Base-by-base conservation (phyloP, 53 echinoderm and acorn worm species). In the Holothuria leucospilota region DNA sequence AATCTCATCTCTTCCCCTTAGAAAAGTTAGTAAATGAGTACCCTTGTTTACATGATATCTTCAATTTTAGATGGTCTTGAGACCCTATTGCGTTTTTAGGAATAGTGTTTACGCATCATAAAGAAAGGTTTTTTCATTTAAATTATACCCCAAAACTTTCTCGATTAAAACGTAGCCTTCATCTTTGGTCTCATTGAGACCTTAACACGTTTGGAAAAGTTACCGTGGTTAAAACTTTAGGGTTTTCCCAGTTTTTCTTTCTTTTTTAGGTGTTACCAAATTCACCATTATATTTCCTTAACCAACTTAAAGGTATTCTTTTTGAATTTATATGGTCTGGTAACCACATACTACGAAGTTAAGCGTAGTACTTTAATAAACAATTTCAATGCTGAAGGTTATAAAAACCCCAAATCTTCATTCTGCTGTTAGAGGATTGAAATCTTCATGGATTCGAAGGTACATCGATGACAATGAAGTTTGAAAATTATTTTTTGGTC, bases 241-340 rank as follows among this genome's bases (percentile, higher is more conserved):
- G 78, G 11, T 13, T 77, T 2, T 77, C 78, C 25, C 56, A 53
- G 25, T 77, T 77, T 21, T 52, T 77, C 4, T n/a, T n/a, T 21
- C 58, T 52, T n/a, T 77, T 77, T 27, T 53, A 53, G 52, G 40
- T 77, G 15, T 28, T 77, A n/a, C 78, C 78, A n/a, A 53, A 77
- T n/a, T 53, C 78, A 10, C 58, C 78, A n/a, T 42, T 9, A 42
- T 9, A 42, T 42, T 23, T 46, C 1, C 20, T 40, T 8, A 40
- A 12, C 20, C 16, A 40, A 12, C 16, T 40, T 18, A 13, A 74
- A 13, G 18, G 30, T 34, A 46, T 40, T 41, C 39, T 74, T 40
- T 74, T 74, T 51, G 42, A 74, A 8, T 74, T 74, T 42, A 42
- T 42, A 6, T 42, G 42, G 42, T 42, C 42, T 6, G 42, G 42